Conservation (phyloP, 2,797 vertebrate species). For the Eptatretus atami region DNA sequence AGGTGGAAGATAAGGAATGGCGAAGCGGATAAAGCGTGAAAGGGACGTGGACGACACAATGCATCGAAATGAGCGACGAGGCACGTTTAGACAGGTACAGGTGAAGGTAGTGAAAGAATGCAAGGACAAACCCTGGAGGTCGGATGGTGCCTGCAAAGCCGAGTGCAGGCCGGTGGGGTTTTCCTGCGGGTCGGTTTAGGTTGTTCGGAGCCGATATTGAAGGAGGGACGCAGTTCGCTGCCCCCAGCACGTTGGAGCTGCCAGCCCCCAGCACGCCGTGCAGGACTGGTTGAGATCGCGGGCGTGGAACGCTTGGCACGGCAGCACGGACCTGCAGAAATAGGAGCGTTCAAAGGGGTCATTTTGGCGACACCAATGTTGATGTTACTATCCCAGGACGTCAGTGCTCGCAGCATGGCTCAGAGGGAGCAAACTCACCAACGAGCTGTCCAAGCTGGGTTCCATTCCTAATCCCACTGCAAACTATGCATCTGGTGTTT, state of each 20-base stretch:
- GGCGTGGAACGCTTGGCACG: not conserved
- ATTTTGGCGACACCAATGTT: too few species aligned
- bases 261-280: constrained; percentile 14
- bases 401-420: too few species aligned
- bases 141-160: constrained; percentile 30
- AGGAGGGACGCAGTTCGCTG: constrained; percentile 21
- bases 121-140: constrained; percentile 38
- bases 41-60: not conserved
- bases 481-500: too few species aligned
- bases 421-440: too few species aligned
- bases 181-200: constrained; percentile 50
- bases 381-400: too few species aligned
- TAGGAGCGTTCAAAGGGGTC: too few species aligned
- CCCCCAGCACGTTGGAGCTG: constrained; percentile 13
- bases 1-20: not conserved
- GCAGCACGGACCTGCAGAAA: too few species aligned
- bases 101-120: too few species aligned
- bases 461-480: too few species aligned
- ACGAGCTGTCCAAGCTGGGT: too few species aligned
- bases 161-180: constrained; percentile 24
- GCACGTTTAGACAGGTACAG: too few species aligned
- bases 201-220: constrained; percentile 59
- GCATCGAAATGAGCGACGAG: not conserved
- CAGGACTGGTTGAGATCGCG: not conserved
- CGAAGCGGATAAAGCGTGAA: not conserved